Evolutionary conservation across 2,113 vertebrate genomes (phyloP).

Genomic region (Globicephala melas): DNA sequence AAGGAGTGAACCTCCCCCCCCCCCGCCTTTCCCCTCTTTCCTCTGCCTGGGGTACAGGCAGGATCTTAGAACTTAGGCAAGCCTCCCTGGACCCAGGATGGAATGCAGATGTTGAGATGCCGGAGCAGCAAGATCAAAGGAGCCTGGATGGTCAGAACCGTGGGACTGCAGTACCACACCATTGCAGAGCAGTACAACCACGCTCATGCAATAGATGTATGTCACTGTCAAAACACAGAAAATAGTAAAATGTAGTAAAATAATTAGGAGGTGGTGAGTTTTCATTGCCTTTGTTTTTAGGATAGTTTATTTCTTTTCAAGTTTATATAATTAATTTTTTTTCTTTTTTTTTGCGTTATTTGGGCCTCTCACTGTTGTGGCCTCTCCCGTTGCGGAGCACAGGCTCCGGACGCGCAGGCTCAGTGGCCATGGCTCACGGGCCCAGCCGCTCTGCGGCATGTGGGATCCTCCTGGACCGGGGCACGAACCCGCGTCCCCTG

Average conservation of each 20-base stretch:
- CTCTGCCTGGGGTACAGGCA: neutral
- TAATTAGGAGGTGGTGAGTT: neutral
- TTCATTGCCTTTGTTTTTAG: neutral
- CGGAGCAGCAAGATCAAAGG: neutral
- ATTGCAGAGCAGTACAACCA: neutral
- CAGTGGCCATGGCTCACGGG: no score
- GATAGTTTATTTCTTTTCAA: neutral
- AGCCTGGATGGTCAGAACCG: neutral
- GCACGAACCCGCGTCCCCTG: no score
- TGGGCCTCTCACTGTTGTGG: no score
- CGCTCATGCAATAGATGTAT: fast-evolving
- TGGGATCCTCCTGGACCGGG: no score
- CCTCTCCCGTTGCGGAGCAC: no score
- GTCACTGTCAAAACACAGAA: neutral
- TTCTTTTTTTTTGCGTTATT: no score
- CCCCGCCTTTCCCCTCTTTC: neutral
- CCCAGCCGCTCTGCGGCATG: no score
- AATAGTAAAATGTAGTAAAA: neutral
- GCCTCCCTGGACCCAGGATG: neutral
- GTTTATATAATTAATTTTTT: neutral
- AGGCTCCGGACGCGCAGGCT: no score
- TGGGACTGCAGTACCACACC: neutral
- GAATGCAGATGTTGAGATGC: neutral
- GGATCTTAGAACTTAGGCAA: neutral
- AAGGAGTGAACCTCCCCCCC: neutral